phyloP scores from a whole-genome alignment of 2,113 vertebrate genomes.

The Megalops atlanticus region DNA sequence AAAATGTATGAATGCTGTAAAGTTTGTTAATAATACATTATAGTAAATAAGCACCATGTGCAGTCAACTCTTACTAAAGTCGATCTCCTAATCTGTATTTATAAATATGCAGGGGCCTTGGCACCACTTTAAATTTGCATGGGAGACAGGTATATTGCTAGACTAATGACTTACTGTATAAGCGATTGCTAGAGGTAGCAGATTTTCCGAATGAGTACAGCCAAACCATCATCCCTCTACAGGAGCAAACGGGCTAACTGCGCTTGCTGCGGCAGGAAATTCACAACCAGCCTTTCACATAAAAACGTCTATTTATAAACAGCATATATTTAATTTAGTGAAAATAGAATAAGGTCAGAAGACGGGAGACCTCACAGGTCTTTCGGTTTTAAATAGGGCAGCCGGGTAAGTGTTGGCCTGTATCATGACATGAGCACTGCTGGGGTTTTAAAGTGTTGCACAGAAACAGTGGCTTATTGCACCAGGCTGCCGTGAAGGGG shows the following conservation, averaged over 20 bases:
- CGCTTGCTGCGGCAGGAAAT: neutral
- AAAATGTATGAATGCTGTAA: no score
- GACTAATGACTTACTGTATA: slow-evolving; percentile 26
- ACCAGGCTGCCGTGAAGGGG: neutral
- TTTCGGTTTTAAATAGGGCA: neutral
- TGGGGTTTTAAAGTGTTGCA: neutral
- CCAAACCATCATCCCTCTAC: neutral
- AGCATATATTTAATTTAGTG: neutral
- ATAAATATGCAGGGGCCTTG: slow-evolving; percentile 23
- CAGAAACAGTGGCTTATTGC: neutral
- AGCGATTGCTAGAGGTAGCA: slow-evolving; percentile 4
- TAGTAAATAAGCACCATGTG: no score
- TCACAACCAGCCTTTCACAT: neutral
- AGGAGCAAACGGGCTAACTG: neutral
- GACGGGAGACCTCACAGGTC: neutral
- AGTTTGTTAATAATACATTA: no score
- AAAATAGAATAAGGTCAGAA: neutral
- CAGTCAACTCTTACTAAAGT: no score
- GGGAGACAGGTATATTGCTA: slow-evolving; percentile 12
- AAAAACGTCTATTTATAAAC: neutral
- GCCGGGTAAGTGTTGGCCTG: neutral
- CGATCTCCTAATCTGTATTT: neutral
- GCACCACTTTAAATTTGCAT: slow-evolving; percentile 31
- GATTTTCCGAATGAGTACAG: slow-evolving; percentile 25
- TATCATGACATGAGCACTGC: neutral